Conservation (phyloP, 1,140 invertebrate genomes). For the Leptonema lineaticorne region DNA sequence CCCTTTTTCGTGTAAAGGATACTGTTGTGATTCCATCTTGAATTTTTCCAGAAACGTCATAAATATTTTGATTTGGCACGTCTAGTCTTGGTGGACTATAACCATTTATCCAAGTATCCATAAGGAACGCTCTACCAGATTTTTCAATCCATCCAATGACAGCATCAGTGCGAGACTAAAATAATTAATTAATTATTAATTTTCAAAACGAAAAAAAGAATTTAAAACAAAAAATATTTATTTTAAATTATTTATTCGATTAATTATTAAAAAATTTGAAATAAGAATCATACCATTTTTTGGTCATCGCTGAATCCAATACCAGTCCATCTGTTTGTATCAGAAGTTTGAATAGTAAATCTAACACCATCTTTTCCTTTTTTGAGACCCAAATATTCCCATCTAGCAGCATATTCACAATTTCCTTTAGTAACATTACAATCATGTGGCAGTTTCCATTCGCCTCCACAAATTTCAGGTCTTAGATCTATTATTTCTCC, state of each 20-base stretch:
- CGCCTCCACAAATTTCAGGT: conserved; percentile 67
- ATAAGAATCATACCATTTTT: conserved; percentile 72
- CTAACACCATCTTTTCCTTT: conserved; percentile 72
- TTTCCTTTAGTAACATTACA: conserved; percentile 69
- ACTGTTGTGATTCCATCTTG: conserved; percentile 78
- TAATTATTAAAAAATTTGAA: conserved; percentile 4
- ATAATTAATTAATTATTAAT: conserved; percentile 6
- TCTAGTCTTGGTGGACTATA: conserved; percentile 78
- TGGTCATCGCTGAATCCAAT: conserved; percentile 88
- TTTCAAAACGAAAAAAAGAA: background rate
- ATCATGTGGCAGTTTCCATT: conserved; percentile 74
- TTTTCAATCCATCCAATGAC: conserved; percentile 86
- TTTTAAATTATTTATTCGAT: background rate
- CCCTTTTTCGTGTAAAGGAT: conserved; percentile 75
- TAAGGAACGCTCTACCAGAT: conserved; percentile 74
- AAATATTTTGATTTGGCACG: conserved; percentile 69
- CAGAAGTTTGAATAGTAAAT: conserved; percentile 83
- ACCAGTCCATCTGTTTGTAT: conserved; percentile 88
- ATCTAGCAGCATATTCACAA: conserved; percentile 82
- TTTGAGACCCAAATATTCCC: conserved; percentile 75
- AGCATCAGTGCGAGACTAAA: conserved; percentile 75
- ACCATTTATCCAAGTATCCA: conserved; percentile 85
- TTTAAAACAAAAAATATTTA: background rate
- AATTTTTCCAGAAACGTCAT: conserved; percentile 67
- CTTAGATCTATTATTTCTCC: conserved; percentile 45